Percentiles rank a stretch among this genome's conserved stretches.
Conservation (phyloP, 2,797 vertebrate species). For the Prionace glauca region DNA sequence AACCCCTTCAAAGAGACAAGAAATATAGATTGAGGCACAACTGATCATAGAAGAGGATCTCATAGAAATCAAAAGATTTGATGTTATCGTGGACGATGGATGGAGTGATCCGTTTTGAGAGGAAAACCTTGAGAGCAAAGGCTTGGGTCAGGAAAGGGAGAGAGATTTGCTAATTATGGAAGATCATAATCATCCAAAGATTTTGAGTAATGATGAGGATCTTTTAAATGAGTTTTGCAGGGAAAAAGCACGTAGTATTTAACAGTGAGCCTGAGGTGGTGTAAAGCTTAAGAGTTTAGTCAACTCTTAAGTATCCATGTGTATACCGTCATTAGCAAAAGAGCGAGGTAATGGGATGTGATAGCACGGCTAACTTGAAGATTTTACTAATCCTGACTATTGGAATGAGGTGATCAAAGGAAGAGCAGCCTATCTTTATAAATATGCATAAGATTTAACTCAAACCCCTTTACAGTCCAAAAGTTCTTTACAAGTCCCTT, state of each 20-base stretch:
- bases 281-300: background rate
- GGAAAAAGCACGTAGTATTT: background rate
- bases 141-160: background rate
- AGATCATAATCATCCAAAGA: background rate
- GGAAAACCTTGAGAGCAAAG: background rate
- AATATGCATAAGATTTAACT: background rate
- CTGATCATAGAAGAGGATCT: background rate
- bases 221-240: background rate
- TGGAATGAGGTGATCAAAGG: background rate
- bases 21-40: background rate
- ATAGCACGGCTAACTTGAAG: background rate
- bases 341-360: background rate
- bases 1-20: background rate
- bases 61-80: background rate
- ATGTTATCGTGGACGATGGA: background rate
- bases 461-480: background rate
- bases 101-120: background rate
- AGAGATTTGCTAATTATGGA: background rate
- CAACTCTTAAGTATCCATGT: background rate
- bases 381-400: background rate
- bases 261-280: background rate
- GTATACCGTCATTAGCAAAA: background rate
- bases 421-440: background rate
- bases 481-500: too few relatives aligned
- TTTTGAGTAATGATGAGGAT: background rate